Base-by-base conservation (phyloP, 2,113 vertebrate species). In the Silurus meridionalis region DNA sequence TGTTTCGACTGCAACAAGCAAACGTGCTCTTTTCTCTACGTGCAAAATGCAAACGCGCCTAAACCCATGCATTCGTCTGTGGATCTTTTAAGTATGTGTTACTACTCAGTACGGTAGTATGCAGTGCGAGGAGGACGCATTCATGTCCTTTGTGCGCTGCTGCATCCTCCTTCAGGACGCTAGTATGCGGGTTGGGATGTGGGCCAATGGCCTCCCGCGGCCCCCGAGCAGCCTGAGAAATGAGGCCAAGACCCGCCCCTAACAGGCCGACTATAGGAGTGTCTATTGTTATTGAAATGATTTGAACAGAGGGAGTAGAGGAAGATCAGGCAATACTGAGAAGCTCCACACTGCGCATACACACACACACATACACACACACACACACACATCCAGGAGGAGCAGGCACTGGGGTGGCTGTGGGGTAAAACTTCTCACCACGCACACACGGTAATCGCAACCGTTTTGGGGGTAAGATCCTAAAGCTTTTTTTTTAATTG, bases 261-360 rank as follows among this genome's bases (percentile, higher is more conserved):
- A 60, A 72, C 67, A 80, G 85, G 80, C 74, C 17, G 92, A 78
- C 91, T 94, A 93, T 90, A 15, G 23, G 80, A 63, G 48, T 83
- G 77, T 78, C 91, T n/a, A 94, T 96, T 96, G 95, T 96, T 92
- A 96, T 95, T 95, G 94, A 96, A 95, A 95, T 95, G 81, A 88
- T 64, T 46, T 21, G 55, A 82, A 81, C 14, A 82, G 79, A 83
- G 55, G 67, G 82, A 88, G 50, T 78, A 78, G 87, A 87, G 52
- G 77, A 77, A 72, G 66, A 75, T 87, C 67, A 63, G 83, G 23
- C 52, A 25, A 6, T 80, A 55, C 82, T 69, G 67, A 57, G 48
- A 74, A 85, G 61, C 78, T 52, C 6, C 84, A 85, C 75, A 85
- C 8, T 55, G 9, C 84, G 21, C 84, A 50, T 53, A 25, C 84